Percentiles rank a stretch among this genome's conserved stretches.
These are phyloP conservation scores for Drusus annulatus DNA, from an alignment of 1,140 invertebrate species.

Conservation along the genomic window DNA sequence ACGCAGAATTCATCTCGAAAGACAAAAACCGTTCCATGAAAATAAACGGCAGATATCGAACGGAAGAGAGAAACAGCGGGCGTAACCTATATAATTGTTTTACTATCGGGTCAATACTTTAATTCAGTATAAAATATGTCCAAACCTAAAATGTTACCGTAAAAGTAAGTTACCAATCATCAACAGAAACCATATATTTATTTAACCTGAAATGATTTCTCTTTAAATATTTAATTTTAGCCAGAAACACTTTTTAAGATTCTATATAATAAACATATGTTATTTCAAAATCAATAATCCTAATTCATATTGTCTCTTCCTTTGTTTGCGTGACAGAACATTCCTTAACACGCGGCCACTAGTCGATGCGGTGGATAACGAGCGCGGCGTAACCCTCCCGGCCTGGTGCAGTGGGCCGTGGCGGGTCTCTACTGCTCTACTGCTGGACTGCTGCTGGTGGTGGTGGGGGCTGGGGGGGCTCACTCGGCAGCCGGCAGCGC, in stretches of 20 bases:
- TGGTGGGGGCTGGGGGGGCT: neutral
- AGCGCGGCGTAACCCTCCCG: too few relatives aligned
- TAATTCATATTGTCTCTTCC: slow-evolving; percentile 59
- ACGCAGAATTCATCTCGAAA: slow-evolving; percentile 63
- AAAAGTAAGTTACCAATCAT: slow-evolving; percentile 49
- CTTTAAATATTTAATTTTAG: slow-evolving; percentile 56
- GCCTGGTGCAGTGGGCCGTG: slow-evolving; percentile 40
- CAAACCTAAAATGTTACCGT: slow-evolving; percentile 54
- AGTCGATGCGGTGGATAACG: neutral
- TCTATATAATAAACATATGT: slow-evolving; percentile 60
- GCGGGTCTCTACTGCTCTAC: slow-evolving; percentile 19
- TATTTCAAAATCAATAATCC: slow-evolving; percentile 58
- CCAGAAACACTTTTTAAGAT: slow-evolving; percentile 59
- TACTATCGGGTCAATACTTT: slow-evolving; percentile 43
- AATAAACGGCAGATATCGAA: slow-evolving; percentile 12
- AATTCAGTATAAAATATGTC: slow-evolving; percentile 52
- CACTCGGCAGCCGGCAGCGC: slow-evolving; percentile 71
- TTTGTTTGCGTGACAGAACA: slow-evolving; percentile 39
- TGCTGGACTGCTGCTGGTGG: too few relatives aligned
- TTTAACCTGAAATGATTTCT: slow-evolving; percentile 55
- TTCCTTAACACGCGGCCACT: slow-evolving; percentile 27
- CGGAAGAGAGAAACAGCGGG: neutral
- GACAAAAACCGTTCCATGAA: slow-evolving; percentile 26
- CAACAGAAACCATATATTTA: slow-evolving; percentile 49
- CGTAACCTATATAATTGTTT: slow-evolving; percentile 25